Conservation (phyloP, 2,888 invertebrate species). For the Rutpela maculata region DNA sequence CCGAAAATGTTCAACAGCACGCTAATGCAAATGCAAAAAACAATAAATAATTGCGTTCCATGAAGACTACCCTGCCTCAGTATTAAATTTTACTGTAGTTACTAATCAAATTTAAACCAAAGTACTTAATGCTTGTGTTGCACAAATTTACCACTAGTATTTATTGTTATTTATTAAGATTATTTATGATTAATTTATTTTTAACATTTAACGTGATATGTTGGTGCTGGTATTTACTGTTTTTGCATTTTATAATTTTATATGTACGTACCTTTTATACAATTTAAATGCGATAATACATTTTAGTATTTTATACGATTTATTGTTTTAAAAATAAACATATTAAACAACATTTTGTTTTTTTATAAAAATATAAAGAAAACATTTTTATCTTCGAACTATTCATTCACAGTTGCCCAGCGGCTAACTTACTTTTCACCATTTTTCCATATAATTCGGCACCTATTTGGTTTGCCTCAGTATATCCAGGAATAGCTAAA, state of each 20-base stretch:
- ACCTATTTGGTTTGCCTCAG: constrained; percentile 77
- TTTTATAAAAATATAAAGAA: constrained; percentile 15
- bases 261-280: neutral
- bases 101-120: constrained; percentile 52
- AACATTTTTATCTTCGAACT: neutral
- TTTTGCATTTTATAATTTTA: constrained; percentile 7
- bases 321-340: neutral
- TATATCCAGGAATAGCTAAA: constrained; percentile 76
- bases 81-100: constrained; percentile 44
- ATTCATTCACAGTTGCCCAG: constrained; percentile 66
- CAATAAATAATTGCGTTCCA: constrained; percentile 5
- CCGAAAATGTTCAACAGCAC: constrained; percentile 75
- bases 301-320: neutral
- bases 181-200: constrained; percentile 21
- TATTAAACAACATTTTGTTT: neutral
- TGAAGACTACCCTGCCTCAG: constrained; percentile 39
- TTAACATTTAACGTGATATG: constrained; percentile 30
- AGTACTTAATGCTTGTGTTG: constrained; percentile 40
- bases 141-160: constrained; percentile 37
- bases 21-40: constrained; percentile 51
- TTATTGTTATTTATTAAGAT: constrained; percentile 36
- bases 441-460: constrained; percentile 78
- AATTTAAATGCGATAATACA: neutral
- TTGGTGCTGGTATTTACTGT: constrained; percentile 32
- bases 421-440: constrained; percentile 76